phyloP scores from a whole-genome alignment of 2,113 vertebrate species.

The Ranitomeya variabilis region DNA sequence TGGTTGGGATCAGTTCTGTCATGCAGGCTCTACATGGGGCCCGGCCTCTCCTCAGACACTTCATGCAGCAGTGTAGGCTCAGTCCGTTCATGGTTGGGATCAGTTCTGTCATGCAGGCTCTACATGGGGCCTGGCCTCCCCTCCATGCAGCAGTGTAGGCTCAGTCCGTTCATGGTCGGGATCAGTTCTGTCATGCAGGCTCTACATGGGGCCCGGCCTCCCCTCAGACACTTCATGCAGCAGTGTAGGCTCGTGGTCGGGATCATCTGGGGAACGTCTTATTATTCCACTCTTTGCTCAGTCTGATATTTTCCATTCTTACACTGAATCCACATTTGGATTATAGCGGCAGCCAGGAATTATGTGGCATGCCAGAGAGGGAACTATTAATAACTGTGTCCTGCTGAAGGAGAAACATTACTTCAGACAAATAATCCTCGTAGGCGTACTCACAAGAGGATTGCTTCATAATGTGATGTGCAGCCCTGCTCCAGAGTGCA shows the following conservation, averaged over 20 bases:
- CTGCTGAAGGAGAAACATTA: background rate
- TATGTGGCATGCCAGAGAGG: background rate
- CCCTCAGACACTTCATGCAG: background rate
- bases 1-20: too few species aligned
- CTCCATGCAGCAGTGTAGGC: background rate
- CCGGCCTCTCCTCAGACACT: too few species aligned
- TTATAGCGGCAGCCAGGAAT: conserved; percentile 19
- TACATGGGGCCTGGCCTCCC: background rate
- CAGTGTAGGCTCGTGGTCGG: background rate
- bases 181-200: background rate
- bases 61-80: too few species aligned
- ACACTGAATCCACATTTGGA: background rate
- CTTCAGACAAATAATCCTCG: conserved; percentile 1
- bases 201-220: background rate
- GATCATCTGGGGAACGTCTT: conserved; percentile 9
- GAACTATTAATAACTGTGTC: conserved; percentile 37
- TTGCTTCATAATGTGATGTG: background rate
- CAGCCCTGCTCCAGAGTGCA: background rate
- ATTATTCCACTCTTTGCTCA: conserved; percentile 13
- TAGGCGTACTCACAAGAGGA: background rate
- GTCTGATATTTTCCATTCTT: conserved; percentile 35
- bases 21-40: too few species aligned
- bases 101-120: too few species aligned
- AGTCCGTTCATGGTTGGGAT: too few species aligned
- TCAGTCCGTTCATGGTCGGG: background rate